These are phyloP conservation scores for Amiota communis DNA, from an alignment of 2,888 invertebrate genomes.

Conservation along the genomic window DNA sequence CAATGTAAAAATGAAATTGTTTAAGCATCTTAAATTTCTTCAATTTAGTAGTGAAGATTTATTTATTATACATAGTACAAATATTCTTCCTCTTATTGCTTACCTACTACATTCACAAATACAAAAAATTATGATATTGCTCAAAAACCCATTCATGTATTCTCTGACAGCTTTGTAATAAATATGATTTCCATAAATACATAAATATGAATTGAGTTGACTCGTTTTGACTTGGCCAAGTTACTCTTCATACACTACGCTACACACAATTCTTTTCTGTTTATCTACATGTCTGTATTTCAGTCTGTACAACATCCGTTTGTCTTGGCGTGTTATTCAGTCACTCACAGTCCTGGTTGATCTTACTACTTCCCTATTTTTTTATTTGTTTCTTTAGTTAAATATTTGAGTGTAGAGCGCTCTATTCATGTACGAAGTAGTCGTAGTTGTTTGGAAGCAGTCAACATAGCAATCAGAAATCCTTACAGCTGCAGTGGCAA, in stretches of 20 bases:
- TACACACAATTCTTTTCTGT: not conserved
- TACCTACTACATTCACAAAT: too few relatives aligned
- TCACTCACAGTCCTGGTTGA: not conserved
- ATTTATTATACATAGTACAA: too few relatives aligned
- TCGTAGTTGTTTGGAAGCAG: conserved; percentile 3
- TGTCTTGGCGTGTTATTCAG: conserved; percentile 10
- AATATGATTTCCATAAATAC: conserved; percentile 31
- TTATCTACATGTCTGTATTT: not conserved
- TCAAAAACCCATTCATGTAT: too few relatives aligned
- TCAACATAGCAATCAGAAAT: conserved; percentile 25
- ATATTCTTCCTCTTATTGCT: too few relatives aligned
- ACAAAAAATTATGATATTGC: too few relatives aligned
- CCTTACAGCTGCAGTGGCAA: conserved; percentile 24
- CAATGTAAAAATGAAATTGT: too few relatives aligned
- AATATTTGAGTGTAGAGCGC: not conserved
- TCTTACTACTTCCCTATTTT: not conserved
- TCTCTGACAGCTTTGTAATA: conserved; percentile 14
- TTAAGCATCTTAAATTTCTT: too few relatives aligned
- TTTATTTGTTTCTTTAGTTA: conserved; percentile 11
- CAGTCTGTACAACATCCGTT: conserved; percentile 22
- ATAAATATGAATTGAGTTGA: conserved; percentile 23
- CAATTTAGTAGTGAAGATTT: too few relatives aligned
- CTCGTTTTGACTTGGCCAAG: conserved; percentile 13
- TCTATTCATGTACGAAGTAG: conserved; percentile 15
- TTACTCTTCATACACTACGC: not conserved